Base-by-base conservation (phyloP, 2,797 vertebrate species). In the Aeoliscus strigatus region DNA sequence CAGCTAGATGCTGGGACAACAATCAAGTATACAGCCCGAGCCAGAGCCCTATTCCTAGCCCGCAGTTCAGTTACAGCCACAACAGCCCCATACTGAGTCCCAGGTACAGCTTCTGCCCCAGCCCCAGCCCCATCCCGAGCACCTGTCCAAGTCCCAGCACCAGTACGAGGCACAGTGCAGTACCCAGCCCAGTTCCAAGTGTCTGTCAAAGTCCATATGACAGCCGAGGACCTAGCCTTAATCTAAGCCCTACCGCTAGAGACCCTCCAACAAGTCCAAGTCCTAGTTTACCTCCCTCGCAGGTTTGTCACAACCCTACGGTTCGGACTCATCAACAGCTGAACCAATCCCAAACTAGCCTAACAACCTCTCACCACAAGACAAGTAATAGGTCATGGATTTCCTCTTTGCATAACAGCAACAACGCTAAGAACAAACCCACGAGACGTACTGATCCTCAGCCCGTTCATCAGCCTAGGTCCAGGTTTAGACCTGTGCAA, bases 11-110 rank as follows among this genome's bases (percentile, higher is more conserved):
- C 47, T 90, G 86, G 88, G 79, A 81, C 61, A 82, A 82, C 0
- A 89, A 82, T 49, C 90, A 83, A 27, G 66, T 80, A 62, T 90
- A 91, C 57, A 81, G 86, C 29, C 17, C 87, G 2, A 60, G 63
- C 41, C 84, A 87, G 46, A 89, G 80, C 49, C 87, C 86, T 2
- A 82, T 88, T 36, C 86, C 82, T 26, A 89, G 86, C 74, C 88
- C 88, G 7, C 84, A 75, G 43, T 87, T 90, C 48, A 82, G 72
- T 47, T 88, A 85, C 63, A 88, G 82, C 54, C 66, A 66, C 30
- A 68, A 56, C 47, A 86, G 81, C 51, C 80, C 82, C 17, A 12
- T 56, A 16, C 80, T 70, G 8, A 89, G 86, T 42, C 84, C 81
- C 5, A 82, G 65, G 46, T 87, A 88, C 49, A 86, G 81, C 56